Conservation (phyloP, 2,797 vertebrate genomes). For the Scleropages formosus region DNA sequence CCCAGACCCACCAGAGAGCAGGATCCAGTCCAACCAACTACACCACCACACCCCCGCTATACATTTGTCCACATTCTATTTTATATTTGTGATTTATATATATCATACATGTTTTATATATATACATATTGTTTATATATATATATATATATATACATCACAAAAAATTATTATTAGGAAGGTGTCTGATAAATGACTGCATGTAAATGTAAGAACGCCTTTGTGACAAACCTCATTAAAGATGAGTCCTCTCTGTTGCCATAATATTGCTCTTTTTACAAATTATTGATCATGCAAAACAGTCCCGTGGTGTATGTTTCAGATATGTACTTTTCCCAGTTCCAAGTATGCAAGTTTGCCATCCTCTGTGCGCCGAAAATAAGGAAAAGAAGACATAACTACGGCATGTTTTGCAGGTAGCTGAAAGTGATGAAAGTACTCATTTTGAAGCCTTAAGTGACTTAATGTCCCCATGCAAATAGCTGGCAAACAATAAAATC, state of each 20-base stretch:
- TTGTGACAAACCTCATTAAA: neutral
- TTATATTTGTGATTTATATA: too few species aligned
- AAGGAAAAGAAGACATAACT: constrained; percentile 20
- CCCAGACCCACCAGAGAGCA: too few species aligned
- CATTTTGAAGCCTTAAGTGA: constrained; percentile 9
- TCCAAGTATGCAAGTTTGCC: neutral
- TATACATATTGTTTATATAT: too few species aligned
- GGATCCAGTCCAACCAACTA: too few species aligned
- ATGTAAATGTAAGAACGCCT: too few species aligned
- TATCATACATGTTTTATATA: too few species aligned
- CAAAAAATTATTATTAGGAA: too few species aligned
- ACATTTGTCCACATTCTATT: too few species aligned
- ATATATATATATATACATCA: too few species aligned
- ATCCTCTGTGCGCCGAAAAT: neutral
- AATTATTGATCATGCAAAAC: neutral
- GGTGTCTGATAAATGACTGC: too few species aligned
- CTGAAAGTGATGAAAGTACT: constrained; percentile 9
- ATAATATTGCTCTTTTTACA: neutral
- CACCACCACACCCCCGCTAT: too few species aligned
- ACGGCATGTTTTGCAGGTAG: constrained; percentile 16
- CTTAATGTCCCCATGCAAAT: neutral
- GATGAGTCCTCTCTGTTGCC: neutral
- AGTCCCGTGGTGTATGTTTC: too few species aligned
- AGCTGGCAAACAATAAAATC: constrained; percentile 13
- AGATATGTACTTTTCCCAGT: neutral